Percentiles rank a stretch among this genome's conserved stretches.
Conservation (phyloP, 2,888 invertebrate genomes). For the Zaprionus lineosus region DNA sequence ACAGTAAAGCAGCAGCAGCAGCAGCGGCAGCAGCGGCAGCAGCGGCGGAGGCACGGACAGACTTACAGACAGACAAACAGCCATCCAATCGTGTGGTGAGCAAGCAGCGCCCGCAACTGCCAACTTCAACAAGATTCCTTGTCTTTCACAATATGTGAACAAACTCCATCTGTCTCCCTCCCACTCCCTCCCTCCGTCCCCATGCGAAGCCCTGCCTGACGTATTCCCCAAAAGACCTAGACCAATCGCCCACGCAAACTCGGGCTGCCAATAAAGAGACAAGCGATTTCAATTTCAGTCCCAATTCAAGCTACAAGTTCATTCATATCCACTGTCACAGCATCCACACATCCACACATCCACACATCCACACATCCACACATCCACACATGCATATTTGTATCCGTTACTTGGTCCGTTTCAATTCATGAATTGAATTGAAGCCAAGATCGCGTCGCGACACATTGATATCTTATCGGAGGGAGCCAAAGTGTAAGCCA, state of each 20-base stretch:
- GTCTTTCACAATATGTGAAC: background rate
- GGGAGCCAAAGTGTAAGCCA: constrained; percentile 17
- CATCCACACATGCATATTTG: constrained; percentile 41
- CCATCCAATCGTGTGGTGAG: too few species aligned
- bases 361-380: constrained; percentile 1
- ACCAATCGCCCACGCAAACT: constrained; percentile 15
- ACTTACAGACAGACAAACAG: too few species aligned
- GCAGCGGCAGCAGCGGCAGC: too few species aligned
- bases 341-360: background rate
- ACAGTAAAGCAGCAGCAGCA: too few species aligned
- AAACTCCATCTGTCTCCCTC: background rate
- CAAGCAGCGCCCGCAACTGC: background rate
- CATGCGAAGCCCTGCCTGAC: constrained; percentile 1
- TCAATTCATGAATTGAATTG: constrained; percentile 59
- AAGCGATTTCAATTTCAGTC: constrained; percentile 22
- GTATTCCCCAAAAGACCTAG: too few species aligned
- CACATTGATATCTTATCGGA: constrained; percentile 69
- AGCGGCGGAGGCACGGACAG: too few species aligned
- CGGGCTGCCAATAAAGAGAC: constrained; percentile 3
- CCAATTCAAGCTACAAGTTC: background rate
- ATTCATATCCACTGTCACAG: constrained; percentile 5
- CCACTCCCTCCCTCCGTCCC: background rate
- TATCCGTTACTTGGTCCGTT: constrained; percentile 63
- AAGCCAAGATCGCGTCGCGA: constrained; percentile 73
- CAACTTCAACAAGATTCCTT: background rate